Evolutionary conservation across 2,888 invertebrate species (phyloP), one percentile per base, ranked within the genome.

Genomic region (Noctua pronuba): DNA sequence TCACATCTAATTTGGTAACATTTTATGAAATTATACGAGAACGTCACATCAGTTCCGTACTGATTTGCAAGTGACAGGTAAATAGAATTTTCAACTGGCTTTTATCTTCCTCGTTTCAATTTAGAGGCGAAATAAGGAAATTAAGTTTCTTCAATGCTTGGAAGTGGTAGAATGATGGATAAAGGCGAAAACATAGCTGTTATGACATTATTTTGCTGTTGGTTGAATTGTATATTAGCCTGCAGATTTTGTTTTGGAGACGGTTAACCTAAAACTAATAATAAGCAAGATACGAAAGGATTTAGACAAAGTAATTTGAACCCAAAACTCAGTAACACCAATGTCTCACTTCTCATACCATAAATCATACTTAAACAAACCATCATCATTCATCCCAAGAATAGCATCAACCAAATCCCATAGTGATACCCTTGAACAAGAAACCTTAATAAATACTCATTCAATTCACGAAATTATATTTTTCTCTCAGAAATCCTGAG

Each of bases 401-500:
- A 80, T 77, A 80, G 66, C 79, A 84, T 60, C 68, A 69, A 69
- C 75, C 60, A 75, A 82, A 85, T 85, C 85, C 83, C 75, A 84
- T 87, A 83, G 77, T 82, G 83, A 77, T 83, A 77, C 82, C 73
- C 77, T 67, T 76, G 68, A 87, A 87, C 71, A 82, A 83, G 80
- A 82, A 77, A 79, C 89, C 78, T 88, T 87, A 87, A 85, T 88
- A 88, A 88, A 88, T 88, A 89, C 89, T 85, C 89, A 88, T 88
- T 88, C 88, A 89, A 90, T 90, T 87, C 86, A 75, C 84, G 81
- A 88, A 89, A 88, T 92, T 89, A 90, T 91, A 91, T 92, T 91
- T 90, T 91, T 89, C 85, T 88, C 77, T 76, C 72, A 77, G 88
- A 87, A 82, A 85, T 87, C 86, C 85, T 83, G 84, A 83, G 75